phyloP scores from a whole-genome alignment of 53 echinoderm and acorn worm genomes.

The Astropecten irregularis region DNA sequence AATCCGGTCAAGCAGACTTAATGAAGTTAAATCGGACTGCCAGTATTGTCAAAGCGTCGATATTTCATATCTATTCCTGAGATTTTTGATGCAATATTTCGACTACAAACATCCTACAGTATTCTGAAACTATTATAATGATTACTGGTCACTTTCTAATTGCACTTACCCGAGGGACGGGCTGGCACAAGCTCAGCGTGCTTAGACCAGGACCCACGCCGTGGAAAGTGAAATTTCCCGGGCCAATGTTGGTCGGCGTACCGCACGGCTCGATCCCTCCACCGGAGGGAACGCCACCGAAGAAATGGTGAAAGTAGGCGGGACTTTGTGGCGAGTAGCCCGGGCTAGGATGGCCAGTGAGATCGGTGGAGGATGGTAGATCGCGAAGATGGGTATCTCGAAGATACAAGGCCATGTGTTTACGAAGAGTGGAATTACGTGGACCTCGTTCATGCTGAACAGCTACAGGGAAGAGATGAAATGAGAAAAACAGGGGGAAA shows the following conservation, averaged over 20 bases:
- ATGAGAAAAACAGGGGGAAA: not conserved
- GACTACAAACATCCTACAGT: too few relatives aligned
- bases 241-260: conserved; percentile 3
- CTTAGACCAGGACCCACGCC: conserved; percentile 8
- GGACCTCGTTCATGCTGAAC: conserved; percentile 96
- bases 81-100: too few relatives aligned
- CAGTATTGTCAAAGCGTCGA: too few relatives aligned
- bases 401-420: conserved; percentile 94
- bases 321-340: conserved; percentile 12
- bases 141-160: too few relatives aligned
- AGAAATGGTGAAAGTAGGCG: conserved; percentile 8
- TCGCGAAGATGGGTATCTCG: conserved; percentile 37
- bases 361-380: conserved; percentile 10
- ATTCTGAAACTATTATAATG: too few relatives aligned
- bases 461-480: conserved; percentile 61
- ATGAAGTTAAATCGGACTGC: too few relatives aligned
- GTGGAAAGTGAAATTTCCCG: conserved; percentile 25
- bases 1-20: too few relatives aligned
- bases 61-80: too few relatives aligned
- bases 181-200: conserved; percentile 35
- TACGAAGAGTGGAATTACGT: conserved; percentile 92
- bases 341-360: conserved; percentile 22
- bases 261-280: conserved; percentile 26
- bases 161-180: conserved; percentile 6
- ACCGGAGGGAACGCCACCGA: conserved; percentile 3